Evolutionary conservation across 2,113 vertebrate genomes (phyloP).

Genomic region (Irena cyanogastra): DNA sequence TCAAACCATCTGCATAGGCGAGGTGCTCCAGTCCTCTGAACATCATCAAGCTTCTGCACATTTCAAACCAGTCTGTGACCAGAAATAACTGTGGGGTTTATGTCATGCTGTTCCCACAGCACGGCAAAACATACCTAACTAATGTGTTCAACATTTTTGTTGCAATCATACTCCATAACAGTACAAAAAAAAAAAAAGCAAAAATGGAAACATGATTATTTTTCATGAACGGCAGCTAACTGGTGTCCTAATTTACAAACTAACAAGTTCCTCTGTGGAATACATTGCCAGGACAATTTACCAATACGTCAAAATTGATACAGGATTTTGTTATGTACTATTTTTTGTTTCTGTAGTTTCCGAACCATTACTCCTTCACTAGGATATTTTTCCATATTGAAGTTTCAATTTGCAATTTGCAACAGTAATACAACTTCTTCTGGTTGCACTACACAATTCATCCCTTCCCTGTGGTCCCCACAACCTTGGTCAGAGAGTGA

Average conservation of each 20-base stretch:
- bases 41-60: not conserved
- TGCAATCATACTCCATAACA: not conserved
- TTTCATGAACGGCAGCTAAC: not conserved
- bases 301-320: not conserved
- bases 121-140: not conserved
- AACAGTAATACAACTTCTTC: not conserved
- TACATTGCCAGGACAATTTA: not conserved
- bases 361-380: not conserved
- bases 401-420: not conserved
- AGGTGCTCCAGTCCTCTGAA: not conserved
- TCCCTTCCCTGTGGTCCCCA: too few relatives aligned
- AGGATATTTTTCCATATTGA: not conserved
- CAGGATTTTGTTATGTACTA: fast-evolving
- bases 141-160: not conserved
- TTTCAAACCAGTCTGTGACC: not conserved
- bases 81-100: not conserved
- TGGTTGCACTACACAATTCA: not conserved
- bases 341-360: not conserved
- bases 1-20: not conserved
- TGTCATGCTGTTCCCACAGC: not conserved
- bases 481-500: too few relatives aligned
- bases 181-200: not conserved
- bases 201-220: too few relatives aligned
- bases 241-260: not conserved
- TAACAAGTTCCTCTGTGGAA: not conserved